Evolutionary conservation across 37 sponge, comb jelly and placozoan species (phyloP).

Genomic region (Haliclona indistincta): DNA sequence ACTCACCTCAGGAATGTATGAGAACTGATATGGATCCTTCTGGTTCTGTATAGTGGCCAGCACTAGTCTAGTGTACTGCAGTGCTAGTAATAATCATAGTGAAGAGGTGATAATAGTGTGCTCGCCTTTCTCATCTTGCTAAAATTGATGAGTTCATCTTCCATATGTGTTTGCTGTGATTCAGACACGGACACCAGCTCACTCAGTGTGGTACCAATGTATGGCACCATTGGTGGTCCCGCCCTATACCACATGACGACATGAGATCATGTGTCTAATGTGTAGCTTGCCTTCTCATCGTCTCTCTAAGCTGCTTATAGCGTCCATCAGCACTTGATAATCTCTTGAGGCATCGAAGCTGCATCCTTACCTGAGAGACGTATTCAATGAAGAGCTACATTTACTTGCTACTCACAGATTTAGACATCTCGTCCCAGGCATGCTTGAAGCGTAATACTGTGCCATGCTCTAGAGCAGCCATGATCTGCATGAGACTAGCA

Average conservation of each 20-base stretch:
- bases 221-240: conserved; percentile 43
- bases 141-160: conserved; percentile 62
- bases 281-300: conserved; percentile 41
- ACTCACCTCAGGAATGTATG: conserved; percentile 40
- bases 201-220: conserved; percentile 50
- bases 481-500: conserved; percentile 52
- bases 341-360: conserved; percentile 17
- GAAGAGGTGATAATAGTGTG: background rate
- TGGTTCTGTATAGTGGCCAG: conserved; percentile 34
- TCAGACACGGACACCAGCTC: conserved; percentile 55
- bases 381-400: background rate
- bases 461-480: conserved; percentile 55
- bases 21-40: conserved; percentile 55
- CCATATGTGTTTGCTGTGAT: conserved; percentile 24
- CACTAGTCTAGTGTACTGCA: conserved; percentile 40
- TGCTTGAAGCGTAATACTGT: conserved; percentile 28
- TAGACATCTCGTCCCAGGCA: conserved; percentile 37
- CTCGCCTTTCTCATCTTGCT: conserved; percentile 71
- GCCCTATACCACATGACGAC: conserved; percentile 3
- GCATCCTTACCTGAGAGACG: conserved; percentile 22
- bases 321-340: conserved; percentile 46
- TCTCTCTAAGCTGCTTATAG: conserved; percentile 50
- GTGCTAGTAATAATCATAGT: background rate
- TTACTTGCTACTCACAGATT: conserved; percentile 26
- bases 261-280: background rate